Evolutionary conservation across 2,113 vertebrate genomes (phyloP), one percentile per base, ranked within the genome.

Genomic region (Cynopterus brachyotis): DNA sequence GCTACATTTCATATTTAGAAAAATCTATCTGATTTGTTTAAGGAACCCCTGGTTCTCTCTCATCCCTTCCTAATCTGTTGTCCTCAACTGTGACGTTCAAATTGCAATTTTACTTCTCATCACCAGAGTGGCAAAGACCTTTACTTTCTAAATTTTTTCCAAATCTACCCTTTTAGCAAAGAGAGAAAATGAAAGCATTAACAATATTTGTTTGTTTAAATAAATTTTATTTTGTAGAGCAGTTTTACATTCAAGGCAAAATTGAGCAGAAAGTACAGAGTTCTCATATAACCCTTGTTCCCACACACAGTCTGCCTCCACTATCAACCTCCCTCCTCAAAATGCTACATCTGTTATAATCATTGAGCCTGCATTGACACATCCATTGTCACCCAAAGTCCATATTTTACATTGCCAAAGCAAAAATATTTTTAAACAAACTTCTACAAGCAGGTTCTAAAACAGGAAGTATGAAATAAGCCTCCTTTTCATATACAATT

Each of bases 181-280:
- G 24, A 76, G n/a, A 90, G 69, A 73, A 90, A 76, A 90, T 37
- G 13, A 90, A 89, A 83, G 26, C 26, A 90, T 32, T 37, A 37
- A 45, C 62, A 16, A 73, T 45, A 82, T 45, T 82, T 76, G 16
- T 62, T 66, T 75, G 17, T 82, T 76, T 83, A 66, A 57, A 55
- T 67, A 83, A 35, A 59, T 13, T 8, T 35, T 47, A 83, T 90
- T 90, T 90, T 75, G 50, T 67, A 90, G 9, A 75, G 50, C 16
- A 64, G 20, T 64, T 94, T 90, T 67, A 84, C 2, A 20, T 90
- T 90, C 87, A 76, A 83, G 87, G 47, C 19, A 84, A 95, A 78
- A 67, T 4, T 84, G 60, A 83, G 69, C 37, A 90, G 13, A 59
- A 66, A 90, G 37, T 75, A 35, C 42, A 62, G 42, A 67, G 79